A percentile compares a stretch with the other conserved stretches of the same genome.
These are phyloP conservation scores for Apodemia hepburni DNA, from an alignment of 2,888 invertebrate genomes.

Conservation along the genomic window DNA sequence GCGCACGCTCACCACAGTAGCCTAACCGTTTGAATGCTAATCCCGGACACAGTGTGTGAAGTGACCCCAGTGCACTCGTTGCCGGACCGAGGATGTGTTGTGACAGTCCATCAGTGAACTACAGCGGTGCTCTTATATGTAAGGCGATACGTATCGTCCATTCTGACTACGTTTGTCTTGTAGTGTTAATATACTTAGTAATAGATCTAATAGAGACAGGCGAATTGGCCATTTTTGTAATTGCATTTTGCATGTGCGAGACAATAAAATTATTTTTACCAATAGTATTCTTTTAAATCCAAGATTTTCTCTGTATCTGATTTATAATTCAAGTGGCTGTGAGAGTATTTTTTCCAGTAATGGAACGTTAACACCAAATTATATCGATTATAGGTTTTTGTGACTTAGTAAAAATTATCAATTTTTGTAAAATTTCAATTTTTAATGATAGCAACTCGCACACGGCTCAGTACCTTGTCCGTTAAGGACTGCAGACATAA, in stretches of 20 bases:
- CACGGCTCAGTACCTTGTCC: conserved; percentile 70
- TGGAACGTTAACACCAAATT: conserved; percentile 61
- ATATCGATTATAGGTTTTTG: conserved; percentile 44
- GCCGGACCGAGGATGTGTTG: conserved; percentile 31
- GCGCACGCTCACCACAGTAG: conserved; percentile 69
- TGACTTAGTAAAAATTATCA: conserved; percentile 6
- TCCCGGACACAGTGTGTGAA: conserved; percentile 59
- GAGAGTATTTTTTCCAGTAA: conserved; percentile 59
- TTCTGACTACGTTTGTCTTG: conserved; percentile 28
- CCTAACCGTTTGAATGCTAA: conserved; percentile 72
- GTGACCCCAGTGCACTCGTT: conserved; percentile 49
- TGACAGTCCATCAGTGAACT: conserved; percentile 25
- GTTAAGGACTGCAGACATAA: conserved; percentile 57
- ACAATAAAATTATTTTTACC: conserved; percentile 57
- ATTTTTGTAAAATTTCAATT: conserved; percentile 44
- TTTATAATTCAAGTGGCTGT: conserved; percentile 64
- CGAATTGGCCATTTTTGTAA: conserved; percentile 33
- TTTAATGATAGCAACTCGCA: conserved; percentile 53
- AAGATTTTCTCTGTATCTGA: conserved; percentile 34
- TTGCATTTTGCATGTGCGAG: conserved; percentile 71
- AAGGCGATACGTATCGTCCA: conserved; percentile 17
- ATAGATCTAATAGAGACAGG: conserved; percentile 36
- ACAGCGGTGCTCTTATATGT: conserved; percentile 31
- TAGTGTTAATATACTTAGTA: conserved; percentile 39
- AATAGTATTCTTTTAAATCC: conserved; percentile 18